phyloP scores from a whole-genome alignment of 1,140 invertebrate species.

The Meloidogyne chitwoodi region DNA sequence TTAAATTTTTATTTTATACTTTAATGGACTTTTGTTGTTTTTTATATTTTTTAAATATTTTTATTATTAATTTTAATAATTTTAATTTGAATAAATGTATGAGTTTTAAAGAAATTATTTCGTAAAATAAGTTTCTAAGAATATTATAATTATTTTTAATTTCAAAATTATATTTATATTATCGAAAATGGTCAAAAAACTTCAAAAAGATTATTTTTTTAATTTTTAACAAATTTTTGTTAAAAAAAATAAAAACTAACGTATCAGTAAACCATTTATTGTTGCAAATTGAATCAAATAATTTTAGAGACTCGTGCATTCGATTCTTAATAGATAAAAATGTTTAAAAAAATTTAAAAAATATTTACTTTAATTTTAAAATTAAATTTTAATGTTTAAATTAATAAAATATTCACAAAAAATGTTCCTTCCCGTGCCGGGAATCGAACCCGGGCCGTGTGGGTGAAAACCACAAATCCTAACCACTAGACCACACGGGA shows the following conservation, averaged over 20 bases:
- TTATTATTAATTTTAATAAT: background rate
- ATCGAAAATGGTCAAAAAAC: too few relatives aligned
- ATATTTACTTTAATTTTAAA: background rate
- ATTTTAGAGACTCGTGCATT: conserved; percentile 94
- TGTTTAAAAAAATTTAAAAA: background rate
- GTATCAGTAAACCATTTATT: conserved; percentile 99
- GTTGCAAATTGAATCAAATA: conserved; percentile 99
- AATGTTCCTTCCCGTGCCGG: conserved; percentile 70
- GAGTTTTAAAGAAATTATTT: too few relatives aligned
- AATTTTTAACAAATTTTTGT: too few relatives aligned
- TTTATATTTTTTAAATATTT: background rate
- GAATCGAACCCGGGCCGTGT: conserved; percentile 78
- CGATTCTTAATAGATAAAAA: conserved; percentile 83
- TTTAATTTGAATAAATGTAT: too few relatives aligned
- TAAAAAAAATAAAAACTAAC: conserved; percentile 4
- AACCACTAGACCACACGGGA: conserved; percentile 66
- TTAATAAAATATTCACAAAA: conserved; percentile 9
- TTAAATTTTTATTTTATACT: background rate
- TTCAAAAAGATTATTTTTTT: too few relatives aligned
- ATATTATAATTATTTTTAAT: too few relatives aligned
- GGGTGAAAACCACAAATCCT: conserved; percentile 80
- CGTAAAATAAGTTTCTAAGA: too few relatives aligned
- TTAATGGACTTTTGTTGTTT: background rate
- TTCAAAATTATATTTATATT: too few relatives aligned
- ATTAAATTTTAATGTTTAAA: background rate